phyloP scores from a whole-genome alignment of 2,888 invertebrate genomes.

The Beris chalybata region DNA sequence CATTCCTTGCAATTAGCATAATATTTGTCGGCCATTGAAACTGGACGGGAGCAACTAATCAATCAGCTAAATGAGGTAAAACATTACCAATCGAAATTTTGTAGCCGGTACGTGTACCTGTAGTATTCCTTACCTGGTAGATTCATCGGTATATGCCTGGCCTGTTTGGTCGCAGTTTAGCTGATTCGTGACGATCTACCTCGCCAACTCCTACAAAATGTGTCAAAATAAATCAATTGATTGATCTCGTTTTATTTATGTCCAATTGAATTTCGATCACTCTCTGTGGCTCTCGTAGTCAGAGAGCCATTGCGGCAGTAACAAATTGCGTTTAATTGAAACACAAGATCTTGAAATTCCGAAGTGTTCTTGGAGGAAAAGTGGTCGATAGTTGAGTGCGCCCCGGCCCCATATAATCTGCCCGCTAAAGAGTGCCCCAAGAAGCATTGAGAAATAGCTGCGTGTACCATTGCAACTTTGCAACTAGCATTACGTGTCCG shows the following conservation, averaged over 20 bases:
- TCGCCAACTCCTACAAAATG: conserved; percentile 31
- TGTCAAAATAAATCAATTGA: conserved; percentile 58
- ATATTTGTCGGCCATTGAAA: conserved; percentile 4
- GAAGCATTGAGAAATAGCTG: no score
- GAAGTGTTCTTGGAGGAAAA: conserved; percentile 9
- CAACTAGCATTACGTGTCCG: conserved; percentile 21
- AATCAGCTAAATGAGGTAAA: conserved; percentile 20
- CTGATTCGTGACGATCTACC: conserved; percentile 16
- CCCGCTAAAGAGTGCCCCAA: no score
- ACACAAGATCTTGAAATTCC: conserved; percentile 39
- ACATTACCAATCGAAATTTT: conserved; percentile 18
- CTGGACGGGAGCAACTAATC: conserved; percentile 23
- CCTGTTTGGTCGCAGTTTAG: neutral
- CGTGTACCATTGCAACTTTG: neutral
- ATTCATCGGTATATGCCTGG: neutral
- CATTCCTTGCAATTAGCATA: conserved; percentile 29
- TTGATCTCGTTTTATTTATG: conserved; percentile 58
- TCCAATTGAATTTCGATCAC: conserved; percentile 57
- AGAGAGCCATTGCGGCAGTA: conserved; percentile 30
- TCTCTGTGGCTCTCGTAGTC: conserved; percentile 30
- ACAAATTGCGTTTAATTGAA: conserved; percentile 40
- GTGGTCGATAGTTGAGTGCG: neutral
- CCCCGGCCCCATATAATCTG: neutral
- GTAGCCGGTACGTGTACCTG: neutral
- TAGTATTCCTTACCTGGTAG: neutral